A percentile compares a stretch with the other conserved stretches of the same genome.
Evolutionary conservation across 92 coral and sea anemone genomes (phyloP).

Genomic region (Metridium senile): DNA sequence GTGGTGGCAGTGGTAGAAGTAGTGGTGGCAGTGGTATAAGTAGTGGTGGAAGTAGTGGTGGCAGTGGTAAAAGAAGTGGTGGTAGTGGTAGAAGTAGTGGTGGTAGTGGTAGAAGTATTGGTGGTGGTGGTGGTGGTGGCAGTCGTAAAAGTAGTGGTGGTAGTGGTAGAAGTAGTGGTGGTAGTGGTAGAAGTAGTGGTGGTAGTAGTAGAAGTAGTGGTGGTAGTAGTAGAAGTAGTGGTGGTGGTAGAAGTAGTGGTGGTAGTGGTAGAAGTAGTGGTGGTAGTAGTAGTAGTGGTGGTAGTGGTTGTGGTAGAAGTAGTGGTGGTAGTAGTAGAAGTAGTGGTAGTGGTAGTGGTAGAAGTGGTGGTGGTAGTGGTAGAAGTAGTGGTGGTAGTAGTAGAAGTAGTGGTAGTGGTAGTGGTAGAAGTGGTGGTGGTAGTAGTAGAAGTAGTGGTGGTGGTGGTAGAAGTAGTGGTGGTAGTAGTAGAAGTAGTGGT

Average conservation of each 20-base stretch:
- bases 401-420: background rate
- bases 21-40: background rate
- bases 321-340: background rate
- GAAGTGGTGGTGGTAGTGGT: background rate
- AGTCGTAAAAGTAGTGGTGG: background rate
- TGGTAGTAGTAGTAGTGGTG: background rate
- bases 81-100: background rate
- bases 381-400: background rate
- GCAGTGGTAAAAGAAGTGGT: background rate
- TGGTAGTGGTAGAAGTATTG: background rate
- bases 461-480: background rate
- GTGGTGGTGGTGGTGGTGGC: background rate
- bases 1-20: background rate
- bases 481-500: background rate
- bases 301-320: background rate
- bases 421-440: background rate
- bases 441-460: background rate
- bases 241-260: background rate
- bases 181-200: background rate
- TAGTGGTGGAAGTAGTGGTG: background rate
- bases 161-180: background rate
- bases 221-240: background rate
- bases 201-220: background rate
- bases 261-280: background rate
- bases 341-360: background rate